Evolutionary conservation across 2,113 vertebrate species (phyloP).

Genomic region (human): DNA sequence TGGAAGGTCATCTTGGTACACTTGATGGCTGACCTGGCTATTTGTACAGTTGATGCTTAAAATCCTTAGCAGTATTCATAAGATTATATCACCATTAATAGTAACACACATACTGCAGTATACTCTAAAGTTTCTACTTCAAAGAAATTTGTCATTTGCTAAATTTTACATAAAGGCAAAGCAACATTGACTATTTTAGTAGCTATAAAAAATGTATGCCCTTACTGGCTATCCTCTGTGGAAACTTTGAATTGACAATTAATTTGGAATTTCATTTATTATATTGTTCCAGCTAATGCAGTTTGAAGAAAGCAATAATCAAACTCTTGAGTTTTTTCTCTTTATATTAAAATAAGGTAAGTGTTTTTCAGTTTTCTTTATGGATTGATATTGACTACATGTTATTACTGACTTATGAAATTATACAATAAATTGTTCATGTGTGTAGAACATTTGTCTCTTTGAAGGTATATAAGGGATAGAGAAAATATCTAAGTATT

Average conservation of each 20-base stretch:
- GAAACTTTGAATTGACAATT: background rate
- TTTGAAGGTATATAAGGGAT: background rate
- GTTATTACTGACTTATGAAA: background rate
- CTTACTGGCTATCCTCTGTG: background rate
- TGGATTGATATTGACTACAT: background rate
- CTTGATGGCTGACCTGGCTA: background rate
- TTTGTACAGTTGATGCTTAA: background rate
- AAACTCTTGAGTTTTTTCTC: constrained; percentile 5
- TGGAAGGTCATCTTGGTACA: background rate
- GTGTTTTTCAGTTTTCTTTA: background rate
- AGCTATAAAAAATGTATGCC: background rate
- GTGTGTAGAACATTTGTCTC: background rate
- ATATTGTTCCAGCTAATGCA: background rate
- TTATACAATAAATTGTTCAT: background rate
- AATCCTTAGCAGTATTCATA: background rate
- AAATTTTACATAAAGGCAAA: constrained; percentile 12
- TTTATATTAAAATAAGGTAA: background rate
- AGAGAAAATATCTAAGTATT: background rate
- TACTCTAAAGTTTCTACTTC: background rate
- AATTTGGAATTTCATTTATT: constrained; percentile 41
- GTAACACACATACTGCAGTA: background rate
- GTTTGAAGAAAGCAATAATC: background rate
- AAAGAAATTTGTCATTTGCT: constrained; percentile 10
- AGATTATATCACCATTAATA: background rate
- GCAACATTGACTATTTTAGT: background rate